Base-by-base conservation (phyloP, 2,113 vertebrate species). In the Sander lucioperca region DNA sequence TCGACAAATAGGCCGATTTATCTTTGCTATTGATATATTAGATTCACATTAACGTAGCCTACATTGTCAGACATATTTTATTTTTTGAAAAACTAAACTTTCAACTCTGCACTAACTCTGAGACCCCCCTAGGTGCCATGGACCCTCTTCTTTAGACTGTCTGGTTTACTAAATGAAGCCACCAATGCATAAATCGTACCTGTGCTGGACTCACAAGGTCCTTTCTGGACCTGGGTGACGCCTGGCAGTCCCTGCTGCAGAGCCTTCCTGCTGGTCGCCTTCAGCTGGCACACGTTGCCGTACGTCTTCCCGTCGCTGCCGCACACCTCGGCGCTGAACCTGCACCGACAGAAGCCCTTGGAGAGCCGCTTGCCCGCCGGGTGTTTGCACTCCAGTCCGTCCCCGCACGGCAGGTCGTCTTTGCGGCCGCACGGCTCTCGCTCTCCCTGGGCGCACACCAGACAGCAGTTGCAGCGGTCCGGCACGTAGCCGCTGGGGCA, bases 401-500 rank as follows among this genome's bases (percentile, higher is more conserved):
- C 97, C 4, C 97, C 97, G 82, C 97, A 99, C 0, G 96, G 96
- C 23, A 96, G 91, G 88, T 97, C 96, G 8, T 95, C 94, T 13
- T 95, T 92, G 64, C 96, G 93, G 15, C 97, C 97, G 89, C 97
- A 99, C 4, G 96, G 88, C 56, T 97, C 96, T 0, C 96, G 96
- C 86, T 98, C 97, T 12, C 91, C 93, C 13, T 90, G 96, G 0
- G 97, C 97, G 87, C 97, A 99, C 86, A 97, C 96, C 84, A 99
- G 93, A 93, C 97, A 98, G 94, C 97, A 99, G 95, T 95, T 95
- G 91, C 97, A 98, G 79, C 89, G 95, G 92, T 98, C 97, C 0
- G 97, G 96, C n/a, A 96, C 96, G 79, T 98, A 99, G 6, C 97
- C 97, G 79, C 96, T 94, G 1, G 97, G 96, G 83, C 97, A 99